Evolutionary conservation across 23 tunicate species (phyloP), one percentile per base, ranked within the genome.

Genomic region (Halocynthia aurantium): DNA sequence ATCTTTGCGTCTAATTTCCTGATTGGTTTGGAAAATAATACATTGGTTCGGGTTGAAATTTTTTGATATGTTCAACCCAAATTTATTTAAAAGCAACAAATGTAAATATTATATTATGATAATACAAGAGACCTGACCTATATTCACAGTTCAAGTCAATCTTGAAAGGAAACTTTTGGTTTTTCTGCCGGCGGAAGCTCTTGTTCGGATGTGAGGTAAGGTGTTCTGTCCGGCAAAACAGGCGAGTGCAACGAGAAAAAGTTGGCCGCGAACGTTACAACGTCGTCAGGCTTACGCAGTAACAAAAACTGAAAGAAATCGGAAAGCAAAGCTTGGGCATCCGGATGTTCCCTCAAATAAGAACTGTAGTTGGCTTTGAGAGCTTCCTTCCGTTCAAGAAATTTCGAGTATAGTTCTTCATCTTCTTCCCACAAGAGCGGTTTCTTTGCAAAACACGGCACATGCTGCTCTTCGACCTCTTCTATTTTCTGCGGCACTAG

Each of bases 211-310:
- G 84, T 88, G 64, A 74, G 72, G 85, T 89, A 89, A 5, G 96
- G 65, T 7, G 96, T 75, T 7, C 62, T 57, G 56, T 89, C 96
- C 6, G 96, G 96, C 50, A 89, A 76, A 66, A 67, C 10, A 55
- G 86, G 69, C 10, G 98, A 92, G 66, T 82, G 86, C 57, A 80
- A 82, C 22, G 97, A 81, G 78, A 91, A 91, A 85, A 61, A 91
- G 6, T 76, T 75, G 7, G 82, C 87, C n/a, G 97, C 97, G 58
- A 82, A 83, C 7, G 66, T 52, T 18, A 91, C 81, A 6, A 91
- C 89, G 56, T 91, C 81, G 5, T 85, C 84, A 7, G 97, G 97
- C 58, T 72, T 58, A 13, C 84, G 97, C 6, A 91, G 82, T 57
- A 91, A 52, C 58, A 85, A 58, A 72, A 73, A 79, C 77, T 85